phyloP scores from a whole-genome alignment of 2,113 vertebrate species.

The Halcyon senegalensis region DNA sequence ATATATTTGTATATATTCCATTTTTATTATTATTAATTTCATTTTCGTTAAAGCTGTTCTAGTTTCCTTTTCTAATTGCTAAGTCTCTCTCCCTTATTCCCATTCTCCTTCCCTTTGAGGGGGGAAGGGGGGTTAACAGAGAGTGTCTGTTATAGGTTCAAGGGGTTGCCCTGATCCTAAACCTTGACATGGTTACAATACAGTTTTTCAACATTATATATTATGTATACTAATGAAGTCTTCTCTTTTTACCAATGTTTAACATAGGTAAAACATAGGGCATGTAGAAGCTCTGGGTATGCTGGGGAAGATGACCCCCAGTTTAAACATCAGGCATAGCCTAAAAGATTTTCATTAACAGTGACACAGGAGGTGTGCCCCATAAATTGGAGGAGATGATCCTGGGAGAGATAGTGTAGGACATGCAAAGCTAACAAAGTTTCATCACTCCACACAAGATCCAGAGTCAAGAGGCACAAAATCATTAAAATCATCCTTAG shows the following conservation, averaged over 20 bases:
- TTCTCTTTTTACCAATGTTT: neutral
- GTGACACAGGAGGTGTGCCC: neutral
- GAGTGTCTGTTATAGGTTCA: too few relatives aligned
- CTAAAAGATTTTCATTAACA: neutral
- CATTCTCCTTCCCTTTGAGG: too few relatives aligned
- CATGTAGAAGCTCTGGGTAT: neutral
- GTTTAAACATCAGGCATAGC: neutral
- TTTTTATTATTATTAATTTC: too few relatives aligned
- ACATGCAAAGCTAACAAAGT: neutral
- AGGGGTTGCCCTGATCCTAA: too few relatives aligned
- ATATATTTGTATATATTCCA: too few relatives aligned
- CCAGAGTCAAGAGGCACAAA: neutral
- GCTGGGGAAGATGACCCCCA: neutral
- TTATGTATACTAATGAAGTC: neutral
- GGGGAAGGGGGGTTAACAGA: too few relatives aligned
- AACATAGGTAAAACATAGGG: neutral
- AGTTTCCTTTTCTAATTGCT: too few relatives aligned
- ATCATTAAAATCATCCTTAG: neutral
- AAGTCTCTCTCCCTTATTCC: too few relatives aligned
- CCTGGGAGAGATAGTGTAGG: neutral
- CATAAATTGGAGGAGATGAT: neutral
- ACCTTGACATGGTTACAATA: neutral
- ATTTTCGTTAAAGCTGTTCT: too few relatives aligned
- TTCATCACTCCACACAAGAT: neutral
- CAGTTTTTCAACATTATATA: neutral